Conservation (phyloP, 1,140 invertebrate genomes). For the Triops cancriformis region DNA sequence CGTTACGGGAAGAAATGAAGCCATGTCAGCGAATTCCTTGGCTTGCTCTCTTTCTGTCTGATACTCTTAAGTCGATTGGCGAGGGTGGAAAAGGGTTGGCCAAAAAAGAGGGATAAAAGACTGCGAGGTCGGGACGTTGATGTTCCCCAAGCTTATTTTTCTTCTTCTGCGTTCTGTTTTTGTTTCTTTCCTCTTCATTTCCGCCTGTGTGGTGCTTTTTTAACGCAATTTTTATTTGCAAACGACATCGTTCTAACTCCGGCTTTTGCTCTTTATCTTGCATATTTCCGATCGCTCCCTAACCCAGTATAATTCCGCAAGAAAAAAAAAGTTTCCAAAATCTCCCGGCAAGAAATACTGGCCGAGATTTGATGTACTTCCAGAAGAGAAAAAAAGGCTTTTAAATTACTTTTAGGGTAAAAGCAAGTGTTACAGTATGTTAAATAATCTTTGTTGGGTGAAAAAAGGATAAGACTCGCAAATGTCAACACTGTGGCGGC, state of each 20-base stretch:
- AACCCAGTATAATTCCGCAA: background rate
- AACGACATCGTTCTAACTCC: no score
- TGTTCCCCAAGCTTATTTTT: background rate
- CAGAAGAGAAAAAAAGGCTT: no score
- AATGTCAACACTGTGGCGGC: no score
- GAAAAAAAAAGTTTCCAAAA: background rate
- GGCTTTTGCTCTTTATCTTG: background rate
- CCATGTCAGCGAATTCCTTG: slow-evolving; percentile 10
- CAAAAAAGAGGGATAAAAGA: background rate
- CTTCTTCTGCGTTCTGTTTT: background rate
- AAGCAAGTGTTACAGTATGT: no score
- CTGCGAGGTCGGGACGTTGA: background rate
- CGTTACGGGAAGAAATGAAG: background rate
- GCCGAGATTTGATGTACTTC: background rate
- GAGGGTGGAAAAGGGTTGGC: background rate
- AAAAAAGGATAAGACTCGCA: no score
- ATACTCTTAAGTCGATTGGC: background rate
- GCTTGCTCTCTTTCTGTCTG: background rate
- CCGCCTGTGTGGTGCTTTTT: no score
- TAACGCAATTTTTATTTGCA: background rate
- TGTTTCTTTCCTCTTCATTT: background rate
- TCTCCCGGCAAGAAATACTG: background rate
- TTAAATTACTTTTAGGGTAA: no score
- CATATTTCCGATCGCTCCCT: background rate
- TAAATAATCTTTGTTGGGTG: no score